Conservation (phyloP, 2,888 invertebrate genomes). For the Frankliniella intonsa region DNA sequence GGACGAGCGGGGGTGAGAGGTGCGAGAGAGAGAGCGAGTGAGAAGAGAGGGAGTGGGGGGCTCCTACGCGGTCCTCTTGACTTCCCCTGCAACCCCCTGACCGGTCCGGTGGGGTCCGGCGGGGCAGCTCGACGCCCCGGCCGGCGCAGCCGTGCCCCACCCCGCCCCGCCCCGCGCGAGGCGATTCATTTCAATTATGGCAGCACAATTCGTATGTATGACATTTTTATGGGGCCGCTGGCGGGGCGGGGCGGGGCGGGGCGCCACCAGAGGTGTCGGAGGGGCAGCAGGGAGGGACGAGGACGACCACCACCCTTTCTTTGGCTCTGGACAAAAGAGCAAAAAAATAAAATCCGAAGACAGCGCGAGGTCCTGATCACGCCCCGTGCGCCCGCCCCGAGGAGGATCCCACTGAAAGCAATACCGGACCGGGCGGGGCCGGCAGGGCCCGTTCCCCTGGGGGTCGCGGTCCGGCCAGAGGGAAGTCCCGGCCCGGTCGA, state of each 20-base stretch:
- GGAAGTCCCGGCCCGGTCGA: neutral
- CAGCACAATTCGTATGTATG: constrained; percentile 15
- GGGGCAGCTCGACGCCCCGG: neutral
- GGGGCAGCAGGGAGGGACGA: neutral
- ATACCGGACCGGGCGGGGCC: no score
- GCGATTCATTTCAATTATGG: constrained; percentile 20
- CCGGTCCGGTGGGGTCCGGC: no score
- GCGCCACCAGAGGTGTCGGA: neutral
- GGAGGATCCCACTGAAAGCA: no score
- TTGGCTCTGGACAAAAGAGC: neutral
- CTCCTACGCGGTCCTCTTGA: no score
- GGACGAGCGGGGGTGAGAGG: no score
- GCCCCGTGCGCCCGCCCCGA: no score
- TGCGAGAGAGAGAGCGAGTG: no score
- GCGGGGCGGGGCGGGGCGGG: neutral
- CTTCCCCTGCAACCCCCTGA: no score
- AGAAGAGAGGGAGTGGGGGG: no score
- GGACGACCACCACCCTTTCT: neutral
- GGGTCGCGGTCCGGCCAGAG: neutral
- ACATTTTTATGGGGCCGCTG: constrained; percentile 15
- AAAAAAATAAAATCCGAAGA: no score
- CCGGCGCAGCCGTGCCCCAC: neutral
- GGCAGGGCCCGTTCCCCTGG: no score
- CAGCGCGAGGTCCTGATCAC: no score
- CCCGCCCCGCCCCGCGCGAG: neutral